Percentiles rank a stretch among this genome's conserved stretches.
These are phyloP conservation scores for Psammodynastes pulverulentus DNA, from an alignment of 2,113 vertebrate species.

Conservation along the genomic window DNA sequence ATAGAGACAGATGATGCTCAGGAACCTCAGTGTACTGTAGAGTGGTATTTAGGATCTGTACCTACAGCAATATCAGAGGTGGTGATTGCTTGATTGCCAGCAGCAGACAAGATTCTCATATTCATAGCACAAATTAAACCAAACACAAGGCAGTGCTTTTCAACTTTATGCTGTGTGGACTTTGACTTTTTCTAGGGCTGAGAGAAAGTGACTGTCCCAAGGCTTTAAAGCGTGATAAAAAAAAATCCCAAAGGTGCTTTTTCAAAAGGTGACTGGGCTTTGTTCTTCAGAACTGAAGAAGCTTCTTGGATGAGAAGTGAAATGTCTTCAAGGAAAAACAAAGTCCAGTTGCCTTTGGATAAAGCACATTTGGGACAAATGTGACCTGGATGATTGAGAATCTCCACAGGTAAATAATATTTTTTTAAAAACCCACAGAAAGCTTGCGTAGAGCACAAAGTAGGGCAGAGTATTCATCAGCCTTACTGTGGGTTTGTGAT, in stretches of 20 bases:
- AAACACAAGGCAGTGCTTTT: not conserved
- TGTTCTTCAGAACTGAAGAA: not conserved
- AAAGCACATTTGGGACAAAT: not conserved
- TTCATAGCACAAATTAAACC: not conserved
- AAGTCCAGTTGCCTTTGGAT: not conserved
- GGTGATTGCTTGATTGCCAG: not conserved
- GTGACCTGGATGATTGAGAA: not conserved
- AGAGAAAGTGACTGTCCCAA: not conserved
- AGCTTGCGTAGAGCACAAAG: not conserved
- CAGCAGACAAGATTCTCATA: not conserved
- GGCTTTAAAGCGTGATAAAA: not conserved
- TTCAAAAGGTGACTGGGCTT: not conserved
- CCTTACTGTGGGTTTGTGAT: not conserved
- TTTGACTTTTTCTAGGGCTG: not conserved
- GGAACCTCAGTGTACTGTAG: not conserved
- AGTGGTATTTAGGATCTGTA: not conserved
- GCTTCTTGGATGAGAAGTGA: too few species aligned
- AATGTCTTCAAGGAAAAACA: not conserved
- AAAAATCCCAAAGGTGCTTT: not conserved
- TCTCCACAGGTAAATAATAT: not conserved
- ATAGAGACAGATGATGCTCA: not conserved
- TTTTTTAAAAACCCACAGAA: not conserved
- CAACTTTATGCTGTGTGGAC: not conserved
- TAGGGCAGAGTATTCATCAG: not conserved
- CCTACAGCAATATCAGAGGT: not conserved